Evolutionary conservation across 2,113 vertebrate species (phyloP), one percentile per base, ranked within the genome.

Genomic region (Ptyas mucosa): DNA sequence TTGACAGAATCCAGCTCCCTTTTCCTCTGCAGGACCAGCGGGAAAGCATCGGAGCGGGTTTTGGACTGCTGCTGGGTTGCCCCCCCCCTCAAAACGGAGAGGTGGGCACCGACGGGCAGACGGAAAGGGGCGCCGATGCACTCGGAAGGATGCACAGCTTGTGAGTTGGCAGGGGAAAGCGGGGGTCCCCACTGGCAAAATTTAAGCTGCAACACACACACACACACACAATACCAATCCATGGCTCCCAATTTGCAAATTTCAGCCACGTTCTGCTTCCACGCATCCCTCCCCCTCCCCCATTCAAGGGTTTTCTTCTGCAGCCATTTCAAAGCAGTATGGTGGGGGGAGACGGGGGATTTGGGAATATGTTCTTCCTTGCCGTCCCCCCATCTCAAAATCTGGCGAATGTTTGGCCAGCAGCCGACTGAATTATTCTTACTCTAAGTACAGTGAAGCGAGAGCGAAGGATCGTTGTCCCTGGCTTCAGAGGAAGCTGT

Each of bases 101-200:
- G 43, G 10, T 39, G 55, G 39, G 24, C 14, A 26, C 3, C 23
- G 46, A 21, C 8, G 6, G 52, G 52, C 2, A 53, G n/a, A 20
- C 1, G 43, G 21, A 7, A 10, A 23, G 0, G 24, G 8, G 18
- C 7, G 1, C 3, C 53, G 1, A 69, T 39, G 58, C 4, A 2
- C 3, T 87, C 43, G 26, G 18, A 49, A 20, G 39, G 14, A 57
- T 6, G 5, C 18, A 69, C 64, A 18, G n/a, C n/a, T 34, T 18
- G 69, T 39, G 15, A 81, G 69, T 39, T 18, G 69, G 69, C 69
- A 34, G n/a, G n/a, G 7, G 15, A 34, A n/a, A 75, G n/a, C 5
- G 14, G 29, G 64, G n/a, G 14, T 75, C 64, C n/a, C 69, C 11
- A 1, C 8, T 20, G n/a, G 69, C 69, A 39, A 81, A 20, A 39